Base-by-base conservation (phyloP, 1,140 invertebrate species). In the Bilobella aurantiaca region DNA sequence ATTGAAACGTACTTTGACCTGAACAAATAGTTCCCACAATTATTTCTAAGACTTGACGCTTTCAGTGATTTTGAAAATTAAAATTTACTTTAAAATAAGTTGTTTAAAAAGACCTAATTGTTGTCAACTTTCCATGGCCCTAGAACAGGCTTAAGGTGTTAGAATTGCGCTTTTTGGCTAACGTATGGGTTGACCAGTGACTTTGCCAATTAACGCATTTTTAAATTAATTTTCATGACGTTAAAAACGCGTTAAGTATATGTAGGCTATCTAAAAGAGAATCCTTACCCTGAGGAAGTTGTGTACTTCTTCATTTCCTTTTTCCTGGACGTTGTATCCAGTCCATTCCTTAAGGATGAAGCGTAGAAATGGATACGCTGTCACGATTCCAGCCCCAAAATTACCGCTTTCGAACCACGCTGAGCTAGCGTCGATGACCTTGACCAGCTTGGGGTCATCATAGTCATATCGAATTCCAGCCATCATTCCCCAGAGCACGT, bases 401-500 rank as follows among this genome's bases (percentile, higher is more conserved):
- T 65, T 70, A 28, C 69, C 69, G 21, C 46, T 67, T 65, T 67
- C 62, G 23, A 70, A 65, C 69, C 65, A 67, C 2, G 47, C 34
- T 5, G 63, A 65, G 32, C 64, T 67, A 1, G 67, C 34, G 34
- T 64, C 53, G 1, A 70, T 58, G 0, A 70, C 46, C 32, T 64
- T 64, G 14, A 21, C 29, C 1, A 74, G 61, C 31, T 71, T 64
- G 0, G 72, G 73, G 59, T 80, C 75, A 25, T 75, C 68, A 63
- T 79, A 76, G 1, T 74, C 74, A 60, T 79, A 84, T 70, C 85
- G 77, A 73, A 81, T 84, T 0, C 90, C 88, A 62, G 91, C 88
- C 78, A 93, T 83, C 85, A 94, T 89, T 58, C 81, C 84, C 88
- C 91, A 93, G 0, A 94, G 77, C 0, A 89, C 88, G 72, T 94